Conservation (phyloP, 1,140 invertebrate species). For the Brachionus calyciflorus region DNA sequence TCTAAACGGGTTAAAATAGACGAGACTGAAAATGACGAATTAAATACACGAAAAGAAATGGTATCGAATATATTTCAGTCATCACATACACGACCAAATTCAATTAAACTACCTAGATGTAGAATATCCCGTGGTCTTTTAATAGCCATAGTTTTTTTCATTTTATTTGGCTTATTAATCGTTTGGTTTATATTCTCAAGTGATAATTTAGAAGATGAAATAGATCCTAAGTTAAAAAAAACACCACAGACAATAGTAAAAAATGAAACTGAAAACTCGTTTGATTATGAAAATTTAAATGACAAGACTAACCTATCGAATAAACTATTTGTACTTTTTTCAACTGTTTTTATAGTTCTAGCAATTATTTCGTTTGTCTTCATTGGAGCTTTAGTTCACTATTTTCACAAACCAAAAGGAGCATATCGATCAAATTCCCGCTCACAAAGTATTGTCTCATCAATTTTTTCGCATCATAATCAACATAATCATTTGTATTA, state of each 20-base stretch:
- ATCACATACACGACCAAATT: not conserved
- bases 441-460: slow-evolving; percentile 39
- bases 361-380: slow-evolving; percentile 37
- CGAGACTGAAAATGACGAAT: not conserved
- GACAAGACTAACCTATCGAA: not conserved
- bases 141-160: slow-evolving; percentile 17
- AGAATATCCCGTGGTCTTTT: slow-evolving; percentile 19
- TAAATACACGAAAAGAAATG: not conserved
- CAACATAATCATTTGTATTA: slow-evolving; percentile 40
- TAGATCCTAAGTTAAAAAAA: not conserved
- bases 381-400: slow-evolving; percentile 30
- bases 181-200: slow-evolving; percentile 43
- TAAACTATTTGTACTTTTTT: slow-evolving; percentile 31
- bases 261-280: not conserved
- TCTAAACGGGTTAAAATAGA: not conserved
- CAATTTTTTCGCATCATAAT: slow-evolving; percentile 42
- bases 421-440: not conserved
- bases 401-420: slow-evolving; percentile 15
- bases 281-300: slow-evolving; percentile 5
- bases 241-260: not conserved
- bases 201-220: slow-evolving; percentile 16
- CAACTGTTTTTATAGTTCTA: slow-evolving; percentile 38
- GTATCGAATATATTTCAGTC: not conserved
- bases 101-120: slow-evolving; percentile 27
- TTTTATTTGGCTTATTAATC: not conserved